Conservation (phyloP, 2,797 vertebrate genomes). For the Acipenser transmontanus region DNA sequence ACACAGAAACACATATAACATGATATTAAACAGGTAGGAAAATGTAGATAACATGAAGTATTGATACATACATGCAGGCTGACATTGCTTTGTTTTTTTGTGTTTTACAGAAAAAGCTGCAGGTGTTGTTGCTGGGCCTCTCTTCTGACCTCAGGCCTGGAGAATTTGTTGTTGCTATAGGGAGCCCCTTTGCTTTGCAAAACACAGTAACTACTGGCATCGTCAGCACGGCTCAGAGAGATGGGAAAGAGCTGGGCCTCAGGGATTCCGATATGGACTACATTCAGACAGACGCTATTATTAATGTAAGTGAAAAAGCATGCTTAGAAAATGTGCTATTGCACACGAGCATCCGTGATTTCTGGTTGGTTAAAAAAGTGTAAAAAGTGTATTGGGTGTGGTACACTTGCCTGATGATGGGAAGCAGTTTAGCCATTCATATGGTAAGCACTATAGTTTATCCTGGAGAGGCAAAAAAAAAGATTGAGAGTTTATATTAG, state of each 20-base stretch:
- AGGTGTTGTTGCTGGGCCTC: slow-evolving; percentile 70
- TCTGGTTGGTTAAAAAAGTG: too few relatives aligned
- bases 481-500: too few relatives aligned
- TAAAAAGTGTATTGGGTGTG: too few relatives aligned
- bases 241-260: slow-evolving; percentile 84
- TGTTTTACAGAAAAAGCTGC: slow-evolving; percentile 71
- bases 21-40: too few relatives aligned
- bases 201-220: slow-evolving; percentile 93
- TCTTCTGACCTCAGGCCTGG: slow-evolving; percentile 84
- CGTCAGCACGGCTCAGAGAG: slow-evolving; percentile 82
- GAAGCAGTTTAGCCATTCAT: too few relatives aligned
- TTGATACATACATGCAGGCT: too few relatives aligned
- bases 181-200: slow-evolving; percentile 88
- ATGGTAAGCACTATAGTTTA: too few relatives aligned
- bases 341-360: background rate
- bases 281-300: slow-evolving; percentile 90
- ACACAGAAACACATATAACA: too few relatives aligned
- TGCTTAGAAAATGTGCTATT: too few relatives aligned
- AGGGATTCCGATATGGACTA: slow-evolving; percentile 89
- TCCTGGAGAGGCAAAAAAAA: too few relatives aligned
- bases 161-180: slow-evolving; percentile 91
- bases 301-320: slow-evolving; percentile 68
- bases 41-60: too few relatives aligned
- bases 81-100: background rate
- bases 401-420: too few relatives aligned